Percentiles rank a stretch among this genome's conserved stretches.
phyloP scores from a whole-genome alignment of 1,140 invertebrate species.

The Lepidotrigona ventralis region DNA sequence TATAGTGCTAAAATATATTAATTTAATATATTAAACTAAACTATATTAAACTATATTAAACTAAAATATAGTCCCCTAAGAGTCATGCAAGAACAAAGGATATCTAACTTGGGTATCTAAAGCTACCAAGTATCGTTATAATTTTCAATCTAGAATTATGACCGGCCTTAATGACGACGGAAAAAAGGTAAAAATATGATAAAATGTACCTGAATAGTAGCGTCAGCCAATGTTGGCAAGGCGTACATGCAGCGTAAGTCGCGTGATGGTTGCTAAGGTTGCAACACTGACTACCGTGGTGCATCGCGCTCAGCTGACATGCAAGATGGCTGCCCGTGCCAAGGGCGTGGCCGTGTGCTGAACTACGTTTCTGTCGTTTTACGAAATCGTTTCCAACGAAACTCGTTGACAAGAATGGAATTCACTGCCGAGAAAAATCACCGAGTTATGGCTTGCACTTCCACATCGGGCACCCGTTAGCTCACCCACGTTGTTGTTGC shows the following conservation, averaged over 20 bases:
- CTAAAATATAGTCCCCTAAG: too few species aligned
- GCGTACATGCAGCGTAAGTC: constrained; percentile 22
- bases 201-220: constrained; percentile 54
- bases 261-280: constrained; percentile 62
- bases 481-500: constrained; percentile 49
- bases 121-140: background rate
- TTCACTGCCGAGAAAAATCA: constrained; percentile 61
- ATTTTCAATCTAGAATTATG: background rate
- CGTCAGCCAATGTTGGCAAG: constrained; percentile 49
- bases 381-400: constrained; percentile 50
- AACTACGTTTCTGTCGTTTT: constrained; percentile 35
- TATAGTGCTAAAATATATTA: background rate
- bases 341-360: constrained; percentile 76
- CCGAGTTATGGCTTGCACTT: constrained; percentile 53
- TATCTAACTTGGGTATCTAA: background rate
- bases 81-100: background rate
- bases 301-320: constrained; percentile 64
- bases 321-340: constrained; percentile 76
- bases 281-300: constrained; percentile 71
- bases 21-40: too few species aligned
- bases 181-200: constrained; percentile 30
- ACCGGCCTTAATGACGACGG: background rate
- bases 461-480: constrained; percentile 50
- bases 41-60: too few species aligned
- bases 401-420: constrained; percentile 31